Base-by-base conservation (phyloP, 2,113 vertebrate species). In the Leiothrix lutea region DNA sequence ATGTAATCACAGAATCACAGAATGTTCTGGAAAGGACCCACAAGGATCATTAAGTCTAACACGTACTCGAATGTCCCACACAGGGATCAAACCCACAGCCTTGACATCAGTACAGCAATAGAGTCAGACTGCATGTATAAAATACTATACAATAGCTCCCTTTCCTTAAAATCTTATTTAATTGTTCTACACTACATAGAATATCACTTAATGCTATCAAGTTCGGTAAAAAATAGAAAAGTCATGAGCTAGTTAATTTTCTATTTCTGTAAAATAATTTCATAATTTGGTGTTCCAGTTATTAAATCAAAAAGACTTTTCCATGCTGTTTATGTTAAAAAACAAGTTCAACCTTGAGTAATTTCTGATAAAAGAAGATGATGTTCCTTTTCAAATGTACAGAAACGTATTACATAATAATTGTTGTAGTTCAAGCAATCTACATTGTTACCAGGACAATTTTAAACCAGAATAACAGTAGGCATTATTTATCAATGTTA, bases 41-140 rank as follows among this genome's bases (percentile, higher is more conserved):
- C 14, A 33, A 33, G 31, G 22, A 44, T 58, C 25, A 50, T 35
- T 7, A 44, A 26, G 7, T 36, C 26, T 33, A 58, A 22, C 17
- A 35, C 0, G 1, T 21, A 11, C 1, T 2, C 7, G 36, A 58
- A 44, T 51, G 21, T 11, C 25, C 44, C 11, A 50, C 26, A 8
- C 12, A 36, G 33, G 17, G 22, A 33, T 77, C 33, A 44, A 67
- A 86, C 33, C 11, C 36, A 33, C 7, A 15, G 12, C 22, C 14
- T 28, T 77, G 45, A 21, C 18, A 35, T 36, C 26, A 28, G 3
- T 33, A 44, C 11, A 50, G 25, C 2, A 81, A 23, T 9, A 54
- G 9, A 61, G 12, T 36, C 86, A 33, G 8, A 35, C 15, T 80
- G n/a, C 6, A 53, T 0, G 0, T 45, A 57, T 83, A 45, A 79